These are phyloP conservation scores for Dendronephthya gigantea DNA, from an alignment of 64 coral and sea anemone species.

Conservation along the genomic window DNA sequence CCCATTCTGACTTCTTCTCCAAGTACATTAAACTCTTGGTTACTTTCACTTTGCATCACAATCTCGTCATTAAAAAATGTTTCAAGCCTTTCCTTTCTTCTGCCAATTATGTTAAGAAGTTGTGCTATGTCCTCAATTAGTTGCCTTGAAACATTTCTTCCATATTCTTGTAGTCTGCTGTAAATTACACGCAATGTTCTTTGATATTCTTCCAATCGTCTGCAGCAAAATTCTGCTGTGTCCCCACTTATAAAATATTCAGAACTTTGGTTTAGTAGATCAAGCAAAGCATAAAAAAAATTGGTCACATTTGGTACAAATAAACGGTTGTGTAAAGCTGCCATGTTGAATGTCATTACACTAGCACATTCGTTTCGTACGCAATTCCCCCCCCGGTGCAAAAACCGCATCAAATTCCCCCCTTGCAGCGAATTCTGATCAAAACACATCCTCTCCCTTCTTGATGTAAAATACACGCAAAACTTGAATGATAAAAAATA, in stretches of 20 bases:
- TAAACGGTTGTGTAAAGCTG: conserved; percentile 6
- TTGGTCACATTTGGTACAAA: not conserved
- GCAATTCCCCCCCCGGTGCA: too few species aligned
- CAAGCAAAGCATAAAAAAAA: conserved; percentile 7
- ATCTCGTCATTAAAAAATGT: not conserved
- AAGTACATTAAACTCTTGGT: not conserved
- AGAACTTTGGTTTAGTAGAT: not conserved
- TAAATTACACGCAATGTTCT: conserved; percentile 6
- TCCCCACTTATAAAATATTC: not conserved
- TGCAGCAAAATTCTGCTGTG: not conserved
- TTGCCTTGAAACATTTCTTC: not conserved
- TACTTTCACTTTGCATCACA: not conserved
- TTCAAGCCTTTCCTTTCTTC: not conserved
- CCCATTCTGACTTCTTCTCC: not conserved
- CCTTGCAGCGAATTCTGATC: not conserved
- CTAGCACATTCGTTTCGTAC: not conserved
- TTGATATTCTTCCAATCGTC: conserved; percentile 16
- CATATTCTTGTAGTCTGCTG: not conserved
- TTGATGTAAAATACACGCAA: too few species aligned
- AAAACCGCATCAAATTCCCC: not conserved
- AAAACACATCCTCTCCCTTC: too few species aligned
- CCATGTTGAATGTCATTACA: not conserved
- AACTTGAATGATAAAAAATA: too few species aligned
- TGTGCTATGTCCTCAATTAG: not conserved
- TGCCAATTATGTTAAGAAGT: not conserved